Conservation (phyloP, 2,888 invertebrate genomes). For the Caenorhabditis zanzibari region DNA sequence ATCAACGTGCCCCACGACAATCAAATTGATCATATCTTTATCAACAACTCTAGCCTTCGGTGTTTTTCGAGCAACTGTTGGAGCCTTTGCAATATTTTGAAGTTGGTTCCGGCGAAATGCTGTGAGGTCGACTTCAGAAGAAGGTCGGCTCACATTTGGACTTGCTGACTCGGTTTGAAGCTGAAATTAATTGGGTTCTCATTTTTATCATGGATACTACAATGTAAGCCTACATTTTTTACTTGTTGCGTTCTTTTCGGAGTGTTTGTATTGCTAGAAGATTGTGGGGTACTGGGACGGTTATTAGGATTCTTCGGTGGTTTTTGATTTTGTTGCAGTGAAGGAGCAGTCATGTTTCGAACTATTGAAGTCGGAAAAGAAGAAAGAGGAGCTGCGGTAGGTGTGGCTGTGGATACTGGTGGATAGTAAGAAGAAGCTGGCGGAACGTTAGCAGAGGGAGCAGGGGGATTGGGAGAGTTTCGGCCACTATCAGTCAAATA, state of each 20-base stretch:
- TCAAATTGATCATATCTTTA: conserved; percentile 80
- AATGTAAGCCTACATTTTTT: conserved; percentile 30
- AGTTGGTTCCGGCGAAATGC: conserved; percentile 70
- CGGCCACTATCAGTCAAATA: conserved; percentile 59
- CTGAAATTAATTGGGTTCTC: conserved; percentile 19
- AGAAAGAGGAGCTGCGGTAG: conserved; percentile 16
- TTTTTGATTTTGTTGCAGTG: conserved; percentile 34
- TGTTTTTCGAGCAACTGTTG: conserved; percentile 63
- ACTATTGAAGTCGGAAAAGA: conserved; percentile 30
- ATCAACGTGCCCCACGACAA: conserved; percentile 92
- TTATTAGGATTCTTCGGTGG: conserved; percentile 31
- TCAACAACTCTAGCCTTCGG: conserved; percentile 47
- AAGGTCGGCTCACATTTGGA: conserved; percentile 30
- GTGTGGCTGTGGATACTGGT: conserved; percentile 24
- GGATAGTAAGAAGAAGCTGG: not conserved
- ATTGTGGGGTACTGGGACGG: conserved; percentile 46
- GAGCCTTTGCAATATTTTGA: conserved; percentile 66
- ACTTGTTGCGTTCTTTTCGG: conserved; percentile 42
- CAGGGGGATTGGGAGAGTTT: conserved; percentile 43
- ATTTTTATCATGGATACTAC: not conserved
- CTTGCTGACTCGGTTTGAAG: conserved; percentile 12
- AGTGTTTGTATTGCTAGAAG: conserved; percentile 33
- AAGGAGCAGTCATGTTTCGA: conserved; percentile 53
- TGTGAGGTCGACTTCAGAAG: conserved; percentile 60
- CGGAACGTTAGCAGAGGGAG: not conserved